These are phyloP conservation scores for Caenorhabditis angaria DNA, from an alignment of 2,888 invertebrate genomes.

Conservation along the genomic window DNA sequence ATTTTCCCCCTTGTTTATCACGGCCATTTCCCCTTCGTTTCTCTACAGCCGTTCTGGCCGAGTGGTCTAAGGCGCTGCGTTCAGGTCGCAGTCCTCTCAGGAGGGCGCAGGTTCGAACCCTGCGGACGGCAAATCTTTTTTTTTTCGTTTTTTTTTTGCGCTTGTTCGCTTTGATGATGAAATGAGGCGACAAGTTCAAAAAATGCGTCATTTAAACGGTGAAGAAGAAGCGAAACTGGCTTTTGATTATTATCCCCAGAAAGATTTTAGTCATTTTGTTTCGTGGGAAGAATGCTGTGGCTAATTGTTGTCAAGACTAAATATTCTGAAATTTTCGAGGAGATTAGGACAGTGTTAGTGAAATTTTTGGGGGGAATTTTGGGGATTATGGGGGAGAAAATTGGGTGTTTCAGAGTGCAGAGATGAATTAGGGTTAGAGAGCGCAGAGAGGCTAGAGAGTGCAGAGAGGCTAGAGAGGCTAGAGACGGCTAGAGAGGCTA, in stretches of 20 bases:
- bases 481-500: too few species aligned
- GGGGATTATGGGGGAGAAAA: neutral
- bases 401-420: neutral
- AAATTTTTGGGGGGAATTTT: neutral
- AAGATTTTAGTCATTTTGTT: neutral
- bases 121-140: conserved; percentile 37
- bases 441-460: too few species aligned
- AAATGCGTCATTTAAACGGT: neutral
- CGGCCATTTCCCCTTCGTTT: neutral
- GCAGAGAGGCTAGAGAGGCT: too few species aligned
- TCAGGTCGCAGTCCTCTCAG: conserved; percentile 80
- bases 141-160: neutral
- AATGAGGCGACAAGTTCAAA: neutral
- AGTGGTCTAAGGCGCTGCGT: conserved; percentile 88
- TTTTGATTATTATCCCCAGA: neutral
- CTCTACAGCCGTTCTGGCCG: conserved; percentile 57
- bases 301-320: neutral
- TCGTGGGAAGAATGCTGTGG: neutral
- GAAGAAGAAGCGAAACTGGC: neutral
- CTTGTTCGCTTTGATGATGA: neutral
- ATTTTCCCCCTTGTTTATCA: neutral
- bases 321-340: neutral
- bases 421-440: too few species aligned
- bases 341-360: neutral
- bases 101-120: conserved; percentile 65